Evolutionary conservation across 2,113 vertebrate genomes (phyloP).

Genomic region (Melanotaenia duboulayi): DNA sequence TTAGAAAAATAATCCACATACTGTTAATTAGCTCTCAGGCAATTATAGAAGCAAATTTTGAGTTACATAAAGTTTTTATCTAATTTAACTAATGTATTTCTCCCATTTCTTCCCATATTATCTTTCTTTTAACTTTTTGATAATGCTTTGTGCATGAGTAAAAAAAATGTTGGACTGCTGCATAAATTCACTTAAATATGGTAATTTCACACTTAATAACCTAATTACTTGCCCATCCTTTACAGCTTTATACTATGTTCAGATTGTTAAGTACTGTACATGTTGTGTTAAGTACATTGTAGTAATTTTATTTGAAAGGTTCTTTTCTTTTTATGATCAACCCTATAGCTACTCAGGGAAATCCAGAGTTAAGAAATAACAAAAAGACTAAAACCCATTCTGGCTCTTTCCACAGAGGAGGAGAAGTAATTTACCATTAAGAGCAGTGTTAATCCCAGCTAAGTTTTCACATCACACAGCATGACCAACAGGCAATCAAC

Average conservation of each 20-base stretch:
- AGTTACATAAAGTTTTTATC: not conserved
- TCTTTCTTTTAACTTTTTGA: not conserved
- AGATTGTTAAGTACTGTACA: not conserved
- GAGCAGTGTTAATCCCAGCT: too few relatives aligned
- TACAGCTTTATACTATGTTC: not conserved
- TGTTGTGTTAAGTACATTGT: too few relatives aligned
- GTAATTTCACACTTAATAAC: too few relatives aligned
- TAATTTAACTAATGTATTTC: not conserved
- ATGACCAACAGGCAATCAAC: too few relatives aligned
- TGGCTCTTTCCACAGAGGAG: too few relatives aligned
- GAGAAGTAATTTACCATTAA: too few relatives aligned
- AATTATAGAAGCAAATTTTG: conserved; percentile 7
- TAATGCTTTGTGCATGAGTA: too few relatives aligned
- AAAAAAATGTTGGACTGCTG: too few relatives aligned
- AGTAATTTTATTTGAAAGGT: not conserved
- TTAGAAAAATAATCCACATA: conserved; percentile 22
- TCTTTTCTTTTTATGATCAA: not conserved
- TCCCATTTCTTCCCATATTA: not conserved
- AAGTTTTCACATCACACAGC: too few relatives aligned
- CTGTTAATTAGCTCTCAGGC: conserved; percentile 27
- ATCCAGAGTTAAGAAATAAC: not conserved
- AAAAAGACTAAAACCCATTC: not conserved
- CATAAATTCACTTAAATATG: too few relatives aligned
- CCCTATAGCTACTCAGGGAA: not conserved
- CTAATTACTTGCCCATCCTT: too few relatives aligned